Conservation (phyloP, 2,888 invertebrate genomes). For the Sinohyriopsis cumingii region DNA sequence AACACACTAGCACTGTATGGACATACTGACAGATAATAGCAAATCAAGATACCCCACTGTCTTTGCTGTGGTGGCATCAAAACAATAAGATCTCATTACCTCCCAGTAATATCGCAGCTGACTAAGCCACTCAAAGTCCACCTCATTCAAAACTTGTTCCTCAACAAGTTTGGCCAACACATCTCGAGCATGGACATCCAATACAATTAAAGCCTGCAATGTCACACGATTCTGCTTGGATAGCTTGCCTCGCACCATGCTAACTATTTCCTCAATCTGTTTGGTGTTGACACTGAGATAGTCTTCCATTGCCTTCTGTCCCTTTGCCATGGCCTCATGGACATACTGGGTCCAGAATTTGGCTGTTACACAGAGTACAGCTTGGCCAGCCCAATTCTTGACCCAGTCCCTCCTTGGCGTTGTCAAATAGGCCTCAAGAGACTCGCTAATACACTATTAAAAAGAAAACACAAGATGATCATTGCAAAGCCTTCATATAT, state of each 20-base stretch:
- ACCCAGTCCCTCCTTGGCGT: constrained; percentile 73
- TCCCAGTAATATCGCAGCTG: constrained; percentile 74
- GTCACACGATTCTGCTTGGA: constrained; percentile 72
- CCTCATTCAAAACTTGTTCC: constrained; percentile 63
- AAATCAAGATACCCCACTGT: too few relatives aligned
- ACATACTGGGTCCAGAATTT: constrained; percentile 71
- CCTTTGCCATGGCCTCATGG: constrained; percentile 66
- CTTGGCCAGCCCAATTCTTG: constrained; percentile 73
- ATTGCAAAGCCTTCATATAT: background rate
- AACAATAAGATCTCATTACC: constrained; percentile 48
- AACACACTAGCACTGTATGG: too few relatives aligned
- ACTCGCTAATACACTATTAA: constrained; percentile 75
- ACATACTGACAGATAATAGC: too few relatives aligned
- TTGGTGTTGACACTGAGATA: constrained; percentile 83
- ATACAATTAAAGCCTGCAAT: constrained; percentile 76
- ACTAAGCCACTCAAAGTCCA: constrained; percentile 73
- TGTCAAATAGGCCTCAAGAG: constrained; percentile 82
- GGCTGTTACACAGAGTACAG: constrained; percentile 72
- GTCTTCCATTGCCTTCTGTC: constrained; percentile 72
- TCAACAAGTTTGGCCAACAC: constrained; percentile 67
- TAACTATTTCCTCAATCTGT: constrained; percentile 88
- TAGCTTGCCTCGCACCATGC: constrained; percentile 79
- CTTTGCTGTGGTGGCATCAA: too few relatives aligned
- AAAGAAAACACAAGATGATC: background rate
- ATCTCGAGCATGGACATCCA: constrained; percentile 80